Evolutionary conservation across 2,797 vertebrate species (phyloP), one percentile per base, ranked within the genome.

Genomic region (Parauchenoglanis punctatus): DNA sequence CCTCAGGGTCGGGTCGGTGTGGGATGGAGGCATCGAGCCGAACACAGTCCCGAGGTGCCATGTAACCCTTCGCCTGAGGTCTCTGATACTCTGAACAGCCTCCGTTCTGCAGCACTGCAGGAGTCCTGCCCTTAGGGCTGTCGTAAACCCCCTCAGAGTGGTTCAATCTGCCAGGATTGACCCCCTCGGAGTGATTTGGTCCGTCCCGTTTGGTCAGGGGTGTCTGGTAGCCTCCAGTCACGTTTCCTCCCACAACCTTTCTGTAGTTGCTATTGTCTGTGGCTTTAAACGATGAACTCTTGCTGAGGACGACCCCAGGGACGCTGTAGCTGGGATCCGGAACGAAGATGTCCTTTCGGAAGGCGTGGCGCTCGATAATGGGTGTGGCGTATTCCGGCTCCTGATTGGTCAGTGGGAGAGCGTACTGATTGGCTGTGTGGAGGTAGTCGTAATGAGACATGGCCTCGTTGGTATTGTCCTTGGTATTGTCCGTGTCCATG

Each of bases 351-450:
- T 92, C 94, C 70, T 95, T 95, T 18, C 93, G 94, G 31, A 93
- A 92, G 46, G 82, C 11, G 49, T 94, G 96, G 17, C 95, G 94
- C 89, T 96, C 97, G 80, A 97, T 94, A 89, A 97, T 97, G 89
- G 97, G 97, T 2, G 96, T 97, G 92, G 97, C 97, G 0, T 97
- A 97, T 90, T 97, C 97, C 0, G 97, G 97, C 91, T 96, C 96
- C 10, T 95, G 92, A 91, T 92, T 94, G 67, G 96, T 92, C 91
- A 97, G 87, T 1, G 97, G 97, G 88, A 97, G 93, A 0, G 97
- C 97, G 0, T 97, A 97, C 90, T 97, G 96, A 88, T 94, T 95
- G n/a, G 91, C 89, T 20, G 93, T 93, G 20, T 93, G 95, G 0
- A 96, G 95, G 87, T 94, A 94, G 93, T 93, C 95, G 3, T 97